Percentiles rank a stretch among this genome's conserved stretches.
These are phyloP conservation scores for Lipophrys pholis DNA, from an alignment of 2,113 vertebrate genomes.

Conservation along the genomic window DNA sequence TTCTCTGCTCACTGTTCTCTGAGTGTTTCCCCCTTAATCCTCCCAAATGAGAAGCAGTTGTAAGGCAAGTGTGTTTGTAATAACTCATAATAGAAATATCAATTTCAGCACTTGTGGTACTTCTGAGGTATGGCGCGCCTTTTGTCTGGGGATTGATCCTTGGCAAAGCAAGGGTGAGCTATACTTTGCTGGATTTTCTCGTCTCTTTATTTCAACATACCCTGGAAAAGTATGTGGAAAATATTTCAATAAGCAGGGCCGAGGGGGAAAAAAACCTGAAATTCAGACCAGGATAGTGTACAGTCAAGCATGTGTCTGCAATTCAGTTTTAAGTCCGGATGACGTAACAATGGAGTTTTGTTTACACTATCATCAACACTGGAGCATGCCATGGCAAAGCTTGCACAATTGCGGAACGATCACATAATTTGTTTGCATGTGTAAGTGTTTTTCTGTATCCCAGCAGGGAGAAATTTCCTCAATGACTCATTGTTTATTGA, in stretches of 20 bases:
- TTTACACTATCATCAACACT: slow-evolving; percentile 79
- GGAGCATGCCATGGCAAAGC: slow-evolving; percentile 66
- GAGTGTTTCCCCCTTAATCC: slow-evolving; percentile 37
- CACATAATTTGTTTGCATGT: slow-evolving; percentile 65
- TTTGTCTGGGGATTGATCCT: slow-evolving; percentile 52
- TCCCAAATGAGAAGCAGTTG: slow-evolving; percentile 58
- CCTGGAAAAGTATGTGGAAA: slow-evolving; percentile 67
- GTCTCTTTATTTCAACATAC: slow-evolving; percentile 60
- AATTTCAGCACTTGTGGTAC: slow-evolving; percentile 42
- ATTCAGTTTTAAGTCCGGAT: slow-evolving; percentile 70
- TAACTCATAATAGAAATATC: slow-evolving; percentile 57
- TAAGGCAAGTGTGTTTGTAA: slow-evolving; percentile 42
- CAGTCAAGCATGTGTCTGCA: slow-evolving; percentile 75
- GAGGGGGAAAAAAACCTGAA: slow-evolving; percentile 28
- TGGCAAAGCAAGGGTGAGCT: slow-evolving; percentile 45
- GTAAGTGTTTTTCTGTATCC: slow-evolving; percentile 67
- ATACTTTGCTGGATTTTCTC: slow-evolving; percentile 45
- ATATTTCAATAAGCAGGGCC: slow-evolving; percentile 65
- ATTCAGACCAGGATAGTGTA: slow-evolving; percentile 59
- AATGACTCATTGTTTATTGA: slow-evolving; percentile 68
- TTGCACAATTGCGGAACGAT: slow-evolving; percentile 54
- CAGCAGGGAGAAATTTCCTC: slow-evolving; percentile 32
- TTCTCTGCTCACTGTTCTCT: slow-evolving; percentile 12
- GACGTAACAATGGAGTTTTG: slow-evolving; percentile 73
- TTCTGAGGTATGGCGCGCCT: slow-evolving; percentile 36